Evolutionary conservation across 1,140 invertebrate genomes (phyloP).

Genomic region (Philaenus spumarius): DNA sequence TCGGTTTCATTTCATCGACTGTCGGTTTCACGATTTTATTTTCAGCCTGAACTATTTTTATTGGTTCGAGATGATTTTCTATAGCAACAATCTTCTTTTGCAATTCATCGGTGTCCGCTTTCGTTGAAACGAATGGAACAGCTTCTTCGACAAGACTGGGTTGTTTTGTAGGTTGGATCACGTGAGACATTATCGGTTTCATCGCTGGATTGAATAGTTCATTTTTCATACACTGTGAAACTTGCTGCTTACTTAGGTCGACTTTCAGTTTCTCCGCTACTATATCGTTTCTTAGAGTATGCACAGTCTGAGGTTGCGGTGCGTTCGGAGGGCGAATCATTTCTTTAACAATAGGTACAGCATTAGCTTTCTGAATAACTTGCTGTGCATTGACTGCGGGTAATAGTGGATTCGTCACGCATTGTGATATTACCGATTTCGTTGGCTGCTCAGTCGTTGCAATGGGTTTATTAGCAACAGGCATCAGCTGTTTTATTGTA

Average conservation of each 20-base stretch:
- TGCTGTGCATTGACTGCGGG: not conserved
- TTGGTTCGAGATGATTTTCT: not conserved
- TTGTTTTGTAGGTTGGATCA: not conserved
- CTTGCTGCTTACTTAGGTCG: too few relatives aligned
- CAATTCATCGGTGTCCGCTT: not conserved
- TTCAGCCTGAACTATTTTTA: not conserved
- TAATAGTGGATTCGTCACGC: not conserved
- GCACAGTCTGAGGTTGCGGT: conserved; percentile 1
- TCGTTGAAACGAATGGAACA: not conserved
- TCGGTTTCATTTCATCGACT: conserved; percentile 19
- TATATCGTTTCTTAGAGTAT: not conserved
- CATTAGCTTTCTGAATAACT: not conserved
- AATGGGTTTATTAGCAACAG: too few relatives aligned
- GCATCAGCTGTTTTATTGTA: too few relatives aligned
- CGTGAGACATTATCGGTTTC: not conserved
- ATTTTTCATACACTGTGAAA: not conserved
- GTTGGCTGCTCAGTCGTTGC: not conserved
- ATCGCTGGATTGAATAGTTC: not conserved
- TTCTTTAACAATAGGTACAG: not conserved
- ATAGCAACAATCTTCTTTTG: not conserved
- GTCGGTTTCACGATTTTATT: conserved; percentile 5
- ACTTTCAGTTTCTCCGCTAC: not conserved
- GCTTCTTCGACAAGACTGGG: not conserved
- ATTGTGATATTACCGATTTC: not conserved
- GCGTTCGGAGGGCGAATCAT: conserved; percentile 4